Percentiles rank a stretch among this genome's conserved stretches.
phyloP scores from a whole-genome alignment of 2,888 invertebrate species.

The Thereva unica region DNA sequence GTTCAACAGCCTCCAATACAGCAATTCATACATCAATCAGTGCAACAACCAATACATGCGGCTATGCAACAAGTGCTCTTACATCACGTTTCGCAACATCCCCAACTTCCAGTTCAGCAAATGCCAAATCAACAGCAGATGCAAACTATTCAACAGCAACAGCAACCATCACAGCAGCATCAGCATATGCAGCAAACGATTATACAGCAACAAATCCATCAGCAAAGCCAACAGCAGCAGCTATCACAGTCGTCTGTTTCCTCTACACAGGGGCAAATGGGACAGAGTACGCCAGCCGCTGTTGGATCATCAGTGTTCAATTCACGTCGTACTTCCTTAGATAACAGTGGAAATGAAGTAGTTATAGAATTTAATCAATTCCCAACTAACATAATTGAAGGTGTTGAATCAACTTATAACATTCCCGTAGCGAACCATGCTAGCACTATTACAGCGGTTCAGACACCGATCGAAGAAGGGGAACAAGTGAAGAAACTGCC shows the following conservation, averaged over 20 bases:
- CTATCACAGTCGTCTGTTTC: constrained; percentile 1
- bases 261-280: neutral
- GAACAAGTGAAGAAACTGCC: constrained; percentile 45
- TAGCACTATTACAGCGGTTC: constrained; percentile 43
- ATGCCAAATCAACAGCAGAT: constrained; percentile 23
- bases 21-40: constrained; percentile 1
- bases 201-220: neutral
- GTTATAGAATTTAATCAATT: constrained; percentile 51
- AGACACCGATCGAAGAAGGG: constrained; percentile 43
- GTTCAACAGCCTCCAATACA: constrained; percentile 9
- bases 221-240: neutral
- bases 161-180: constrained; percentile 42
- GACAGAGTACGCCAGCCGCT: constrained; percentile 46
- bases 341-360: constrained; percentile 48
- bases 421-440: constrained; percentile 37
- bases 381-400: constrained; percentile 48
- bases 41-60: constrained; percentile 38
- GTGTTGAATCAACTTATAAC: constrained; percentile 43
- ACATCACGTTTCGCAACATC: constrained; percentile 35
- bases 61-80: constrained; percentile 42
- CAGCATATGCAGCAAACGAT: neutral
- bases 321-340: constrained; percentile 55
- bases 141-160: constrained; percentile 45
- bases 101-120: constrained; percentile 34
- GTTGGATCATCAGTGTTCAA: constrained; percentile 55